Conservation (phyloP, 2,888 invertebrate genomes). For the Nephrocerus scutellatus region DNA sequence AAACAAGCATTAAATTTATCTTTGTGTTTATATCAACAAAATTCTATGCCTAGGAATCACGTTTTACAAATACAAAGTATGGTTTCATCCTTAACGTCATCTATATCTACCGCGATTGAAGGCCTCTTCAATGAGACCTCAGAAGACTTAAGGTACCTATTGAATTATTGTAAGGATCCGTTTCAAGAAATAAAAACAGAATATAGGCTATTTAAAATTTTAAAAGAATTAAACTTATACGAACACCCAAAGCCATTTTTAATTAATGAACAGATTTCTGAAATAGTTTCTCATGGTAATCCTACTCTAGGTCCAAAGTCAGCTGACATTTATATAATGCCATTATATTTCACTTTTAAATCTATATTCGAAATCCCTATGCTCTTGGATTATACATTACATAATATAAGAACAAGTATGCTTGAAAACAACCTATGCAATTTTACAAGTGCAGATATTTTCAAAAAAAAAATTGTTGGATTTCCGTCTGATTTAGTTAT, state of each 20-base stretch:
- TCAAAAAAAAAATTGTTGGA: slow-evolving; percentile 7
- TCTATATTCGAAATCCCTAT: slow-evolving; percentile 14
- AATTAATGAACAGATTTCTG: neutral
- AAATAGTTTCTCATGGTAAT: slow-evolving; percentile 3
- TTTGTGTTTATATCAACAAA: slow-evolving; percentile 7
- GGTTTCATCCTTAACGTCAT: slow-evolving; percentile 5
- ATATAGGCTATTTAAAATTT: slow-evolving; percentile 12
- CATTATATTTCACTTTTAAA: slow-evolving; percentile 10
- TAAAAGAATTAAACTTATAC: slow-evolving; percentile 9
- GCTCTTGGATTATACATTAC: slow-evolving; percentile 10
- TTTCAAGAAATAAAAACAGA: slow-evolving; percentile 15
- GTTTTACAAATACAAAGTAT: slow-evolving; percentile 10
- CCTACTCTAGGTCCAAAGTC: slow-evolving; percentile 8
- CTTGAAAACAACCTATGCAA: slow-evolving; percentile 10
- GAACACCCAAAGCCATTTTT: neutral
- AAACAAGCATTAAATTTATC: slow-evolving; percentile 1
- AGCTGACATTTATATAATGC: slow-evolving; percentile 13
- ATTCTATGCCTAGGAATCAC: slow-evolving; percentile 7
- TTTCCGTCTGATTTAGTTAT: slow-evolving; percentile 7
- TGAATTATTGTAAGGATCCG: slow-evolving; percentile 12
- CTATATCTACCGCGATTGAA: slow-evolving; percentile 3
- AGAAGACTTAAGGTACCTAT: slow-evolving; percentile 9
- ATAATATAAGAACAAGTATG: slow-evolving; percentile 9
- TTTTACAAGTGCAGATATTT: slow-evolving; percentile 11
- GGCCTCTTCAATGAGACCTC: slow-evolving; percentile 3